Percentiles rank a stretch among this genome's conserved stretches.
Evolutionary conservation across 2,113 vertebrate genomes (phyloP).

Genomic region (Sceloporus tristichus): DNA sequence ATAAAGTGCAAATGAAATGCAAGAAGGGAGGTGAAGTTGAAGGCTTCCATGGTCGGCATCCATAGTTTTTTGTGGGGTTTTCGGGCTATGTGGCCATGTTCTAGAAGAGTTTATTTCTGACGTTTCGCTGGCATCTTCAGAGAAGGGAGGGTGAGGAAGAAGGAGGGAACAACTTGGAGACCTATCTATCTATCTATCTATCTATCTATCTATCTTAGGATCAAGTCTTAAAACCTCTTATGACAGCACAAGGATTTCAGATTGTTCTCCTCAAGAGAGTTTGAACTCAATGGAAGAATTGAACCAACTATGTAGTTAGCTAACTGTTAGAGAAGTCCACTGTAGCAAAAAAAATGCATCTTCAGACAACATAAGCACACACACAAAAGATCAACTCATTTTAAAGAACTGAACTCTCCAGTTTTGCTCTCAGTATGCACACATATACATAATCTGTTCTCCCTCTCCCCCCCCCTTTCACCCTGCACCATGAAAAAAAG

Average conservation of each 20-base stretch:
- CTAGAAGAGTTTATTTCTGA: too few species aligned
- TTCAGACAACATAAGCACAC: slow-evolving; percentile 41
- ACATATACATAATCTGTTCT: neutral
- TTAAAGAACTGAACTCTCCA: slow-evolving; percentile 8
- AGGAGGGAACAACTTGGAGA: too few species aligned
- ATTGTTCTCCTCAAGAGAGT: slow-evolving; percentile 84
- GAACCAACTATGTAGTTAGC: slow-evolving; percentile 74
- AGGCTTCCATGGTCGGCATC: too few species aligned
- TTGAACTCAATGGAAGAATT: slow-evolving; percentile 72
- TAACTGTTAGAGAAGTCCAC: slow-evolving; percentile 21
- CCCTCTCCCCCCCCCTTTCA: neutral
- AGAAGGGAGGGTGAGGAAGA: too few species aligned
- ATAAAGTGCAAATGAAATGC: too few species aligned
- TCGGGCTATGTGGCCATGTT: too few species aligned
- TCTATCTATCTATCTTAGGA: slow-evolving; percentile 74
- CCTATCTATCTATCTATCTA: slow-evolving; percentile 68
- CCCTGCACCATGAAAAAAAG: neutral
- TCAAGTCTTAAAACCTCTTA: slow-evolving; percentile 81
- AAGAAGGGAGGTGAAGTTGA: too few species aligned
- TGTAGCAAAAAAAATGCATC: slow-evolving; percentile 57
- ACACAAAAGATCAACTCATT: neutral
- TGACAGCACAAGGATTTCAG: slow-evolving; percentile 82
- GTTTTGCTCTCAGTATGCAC: neutral
- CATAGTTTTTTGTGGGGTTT: too few species aligned
- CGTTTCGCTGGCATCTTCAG: too few species aligned